Conservation (phyloP, 1,140 invertebrate genomes). For the Anoplophora glabripennis region DNA sequence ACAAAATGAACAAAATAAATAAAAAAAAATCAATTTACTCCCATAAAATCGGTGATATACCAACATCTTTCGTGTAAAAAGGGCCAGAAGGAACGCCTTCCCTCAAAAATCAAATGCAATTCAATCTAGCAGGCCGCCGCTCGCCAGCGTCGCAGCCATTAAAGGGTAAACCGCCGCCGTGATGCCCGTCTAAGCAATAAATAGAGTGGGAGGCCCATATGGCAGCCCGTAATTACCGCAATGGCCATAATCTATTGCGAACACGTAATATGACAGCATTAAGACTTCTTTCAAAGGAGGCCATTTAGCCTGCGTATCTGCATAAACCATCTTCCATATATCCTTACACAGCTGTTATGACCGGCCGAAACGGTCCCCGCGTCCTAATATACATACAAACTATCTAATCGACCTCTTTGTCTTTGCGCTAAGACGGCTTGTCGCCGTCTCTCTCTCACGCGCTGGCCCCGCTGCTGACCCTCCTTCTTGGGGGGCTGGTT, state of each 20-base stretch:
- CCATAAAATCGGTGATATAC: no score
- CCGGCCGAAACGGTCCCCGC: constrained; percentile 25
- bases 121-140: no score
- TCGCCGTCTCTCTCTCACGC: constrained; percentile 9
- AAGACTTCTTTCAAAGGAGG: constrained; percentile 44
- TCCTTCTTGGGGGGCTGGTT: neutral
- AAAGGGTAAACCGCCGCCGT: constrained; percentile 2
- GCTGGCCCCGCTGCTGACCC: constrained; percentile 1
- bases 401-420: constrained; percentile 41
- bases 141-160: no score
- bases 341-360: constrained; percentile 34
- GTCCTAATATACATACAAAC: constrained; percentile 40
- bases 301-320: constrained; percentile 42
- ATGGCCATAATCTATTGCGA: constrained; percentile 48
- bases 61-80: no score
- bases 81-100: no score
- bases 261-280: constrained; percentile 49
- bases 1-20: no score
- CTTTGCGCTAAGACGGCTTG: constrained; percentile 27
- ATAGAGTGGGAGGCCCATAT: constrained; percentile 39
- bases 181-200: constrained; percentile 30
- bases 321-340: constrained; percentile 42
- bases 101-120: no score
- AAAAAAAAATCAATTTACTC: no score
- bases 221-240: constrained; percentile 46